phyloP scores from a whole-genome alignment of 30 jellyfish, hydroid and myxozoan genomes.

The Haliclystus octoradiatus region DNA sequence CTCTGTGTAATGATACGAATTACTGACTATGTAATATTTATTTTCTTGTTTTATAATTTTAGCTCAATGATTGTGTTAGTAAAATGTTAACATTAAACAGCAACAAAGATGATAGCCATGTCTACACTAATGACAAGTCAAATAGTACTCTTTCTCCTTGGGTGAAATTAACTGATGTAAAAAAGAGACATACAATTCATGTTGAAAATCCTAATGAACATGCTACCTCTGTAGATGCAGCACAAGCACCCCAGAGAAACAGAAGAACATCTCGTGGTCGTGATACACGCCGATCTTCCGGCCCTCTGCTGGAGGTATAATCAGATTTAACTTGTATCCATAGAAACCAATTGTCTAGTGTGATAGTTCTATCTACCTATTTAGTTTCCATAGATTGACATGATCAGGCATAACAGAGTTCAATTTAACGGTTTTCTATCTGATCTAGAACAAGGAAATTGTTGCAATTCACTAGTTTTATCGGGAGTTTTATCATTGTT shows the following conservation, averaged over 20 bases:
- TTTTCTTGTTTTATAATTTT: no score
- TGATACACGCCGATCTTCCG: neutral
- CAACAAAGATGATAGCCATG: neutral
- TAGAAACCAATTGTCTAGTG: no score
- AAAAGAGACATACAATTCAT: slow-evolving; percentile 74
- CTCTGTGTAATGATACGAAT: no score
- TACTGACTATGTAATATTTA: no score
- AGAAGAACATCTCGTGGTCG: neutral
- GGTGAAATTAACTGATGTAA: slow-evolving; percentile 2
- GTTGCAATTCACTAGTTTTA: no score
- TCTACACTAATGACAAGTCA: neutral
- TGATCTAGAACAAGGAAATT: no score
- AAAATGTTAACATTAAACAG: neutral
- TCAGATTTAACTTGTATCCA: no score
- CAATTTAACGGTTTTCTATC: no score
- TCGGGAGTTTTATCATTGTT: no score
- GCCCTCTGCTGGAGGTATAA: neutral
- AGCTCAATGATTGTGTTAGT: neutral
- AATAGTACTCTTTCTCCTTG: neutral
- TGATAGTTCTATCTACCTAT: no score
- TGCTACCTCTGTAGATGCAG: neutral
- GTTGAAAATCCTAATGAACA: slow-evolving; percentile 75
- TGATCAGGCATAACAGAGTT: no score
- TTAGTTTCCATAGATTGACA: no score
- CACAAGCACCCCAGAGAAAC: neutral